phyloP scores from a whole-genome alignment of 2,888 invertebrate species.

The Atrina japonica region DNA sequence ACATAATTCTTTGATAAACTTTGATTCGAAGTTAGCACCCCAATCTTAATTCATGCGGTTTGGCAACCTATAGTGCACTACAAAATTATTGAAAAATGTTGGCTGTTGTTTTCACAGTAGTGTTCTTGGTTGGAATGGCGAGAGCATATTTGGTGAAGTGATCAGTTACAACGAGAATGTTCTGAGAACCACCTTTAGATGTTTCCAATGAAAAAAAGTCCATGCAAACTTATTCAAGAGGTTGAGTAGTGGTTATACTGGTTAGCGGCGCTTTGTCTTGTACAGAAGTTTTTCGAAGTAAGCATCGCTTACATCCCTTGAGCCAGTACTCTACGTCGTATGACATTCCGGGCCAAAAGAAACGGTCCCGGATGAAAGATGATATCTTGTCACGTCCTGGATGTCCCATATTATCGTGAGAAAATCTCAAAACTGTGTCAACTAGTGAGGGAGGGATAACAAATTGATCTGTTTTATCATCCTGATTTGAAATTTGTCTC shows the following conservation, averaged over 20 bases:
- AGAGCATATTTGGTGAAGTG: slow-evolving; percentile 30
- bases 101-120: slow-evolving; percentile 45
- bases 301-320: slow-evolving; percentile 18
- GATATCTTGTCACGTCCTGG: slow-evolving; percentile 33
- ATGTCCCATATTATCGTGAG: too few species aligned
- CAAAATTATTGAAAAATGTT: slow-evolving; percentile 35
- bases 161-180: slow-evolving; percentile 32
- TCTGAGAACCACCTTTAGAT: too few species aligned
- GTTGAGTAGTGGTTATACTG: slow-evolving; percentile 21
- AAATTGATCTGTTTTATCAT: slow-evolving; percentile 15
- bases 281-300: slow-evolving; percentile 15
- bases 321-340: slow-evolving; percentile 28
- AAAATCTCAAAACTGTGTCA: slow-evolving; percentile 7
- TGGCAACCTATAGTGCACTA: slow-evolving; percentile 46
- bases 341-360: too few species aligned
- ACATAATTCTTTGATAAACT: slow-evolving; percentile 41
- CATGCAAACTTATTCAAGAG: slow-evolving; percentile 35
- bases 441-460: slow-evolving; percentile 23
- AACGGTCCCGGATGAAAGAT: slow-evolving; percentile 1
- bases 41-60: slow-evolving; percentile 41
- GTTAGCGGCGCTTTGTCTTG: slow-evolving; percentile 32
- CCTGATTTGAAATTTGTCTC: slow-evolving; percentile 6
- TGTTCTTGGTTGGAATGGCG: slow-evolving; percentile 41
- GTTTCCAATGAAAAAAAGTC: slow-evolving; percentile 38
- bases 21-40: slow-evolving; percentile 43